These are phyloP conservation scores for Micrasema longulum DNA, from an alignment of 1,140 invertebrate species.

Conservation along the genomic window DNA sequence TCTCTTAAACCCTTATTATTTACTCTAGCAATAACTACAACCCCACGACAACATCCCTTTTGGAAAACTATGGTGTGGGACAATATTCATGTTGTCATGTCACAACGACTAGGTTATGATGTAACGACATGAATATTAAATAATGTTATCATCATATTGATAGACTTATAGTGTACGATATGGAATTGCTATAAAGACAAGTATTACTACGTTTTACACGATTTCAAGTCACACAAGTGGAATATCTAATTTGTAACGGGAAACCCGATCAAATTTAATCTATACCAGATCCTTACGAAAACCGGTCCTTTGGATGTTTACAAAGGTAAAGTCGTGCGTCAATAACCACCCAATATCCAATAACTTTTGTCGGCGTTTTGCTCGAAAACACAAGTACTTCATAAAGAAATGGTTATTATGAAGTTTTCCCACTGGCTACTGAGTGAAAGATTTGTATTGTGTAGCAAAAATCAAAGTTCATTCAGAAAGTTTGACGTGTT, in stretches of 20 bases:
- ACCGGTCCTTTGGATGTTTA: slow-evolving; percentile 27
- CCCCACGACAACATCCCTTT: too few relatives aligned
- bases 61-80: too few relatives aligned
- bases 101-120: too few relatives aligned
- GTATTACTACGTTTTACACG: slow-evolving; percentile 16
- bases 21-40: too few relatives aligned
- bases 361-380: slow-evolving; percentile 34
- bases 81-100: too few relatives aligned
- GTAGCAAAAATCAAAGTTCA: slow-evolving; percentile 18
- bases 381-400: slow-evolving; percentile 21
- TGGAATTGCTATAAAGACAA: too few relatives aligned
- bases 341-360: slow-evolving; percentile 40
- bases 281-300: slow-evolving; percentile 26
- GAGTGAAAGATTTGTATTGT: slow-evolving; percentile 24
- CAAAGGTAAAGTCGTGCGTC: slow-evolving; percentile 30
- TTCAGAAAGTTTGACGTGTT: slow-evolving; percentile 15
- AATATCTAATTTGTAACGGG: slow-evolving; percentile 46
- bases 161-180: too few relatives aligned
- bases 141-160: too few relatives aligned
- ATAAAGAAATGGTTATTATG: slow-evolving; percentile 30
- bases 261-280: slow-evolving; percentile 34
- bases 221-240: slow-evolving; percentile 31
- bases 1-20: too few relatives aligned
- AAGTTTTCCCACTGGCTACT: slow-evolving; percentile 12
- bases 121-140: too few relatives aligned